Percentiles rank a stretch among this genome's conserved stretches.
Evolutionary conservation across 2,888 invertebrate species (phyloP).

Genomic region (Lampropteryx suffumata): DNA sequence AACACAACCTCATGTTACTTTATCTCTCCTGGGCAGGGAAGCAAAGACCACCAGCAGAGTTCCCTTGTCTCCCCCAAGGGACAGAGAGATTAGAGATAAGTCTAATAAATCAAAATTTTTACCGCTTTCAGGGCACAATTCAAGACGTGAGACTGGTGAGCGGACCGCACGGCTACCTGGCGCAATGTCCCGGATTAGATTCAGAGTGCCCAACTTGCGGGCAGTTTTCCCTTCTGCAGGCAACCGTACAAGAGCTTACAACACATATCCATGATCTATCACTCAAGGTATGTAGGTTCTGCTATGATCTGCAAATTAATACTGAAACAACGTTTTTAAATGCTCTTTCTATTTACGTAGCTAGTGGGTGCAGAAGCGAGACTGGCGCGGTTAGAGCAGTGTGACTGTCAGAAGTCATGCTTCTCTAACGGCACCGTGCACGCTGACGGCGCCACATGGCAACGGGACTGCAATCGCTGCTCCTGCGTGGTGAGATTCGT

Average conservation of each 20-base stretch:
- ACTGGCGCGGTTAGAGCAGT: constrained; percentile 91
- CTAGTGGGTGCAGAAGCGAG: constrained; percentile 91
- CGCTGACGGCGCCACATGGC: constrained; percentile 93
- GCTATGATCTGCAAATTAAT: not conserved
- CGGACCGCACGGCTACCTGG: constrained; percentile 92
- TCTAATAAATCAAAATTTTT: not conserved
- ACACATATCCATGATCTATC: constrained; percentile 91
- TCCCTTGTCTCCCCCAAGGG: too few relatives aligned
- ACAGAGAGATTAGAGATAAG: too few relatives aligned
- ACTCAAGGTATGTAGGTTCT: constrained; percentile 85
- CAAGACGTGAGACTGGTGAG: constrained; percentile 94
- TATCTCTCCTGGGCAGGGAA: too few relatives aligned
- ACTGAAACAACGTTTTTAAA: constrained; percentile 8
- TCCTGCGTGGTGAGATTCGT: constrained; percentile 88
- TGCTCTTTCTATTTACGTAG: constrained; percentile 70
- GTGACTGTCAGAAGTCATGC: constrained; percentile 95
- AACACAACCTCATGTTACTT: too few relatives aligned
- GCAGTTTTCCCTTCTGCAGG: constrained; percentile 92
- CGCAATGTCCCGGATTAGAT: constrained; percentile 93
- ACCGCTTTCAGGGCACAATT: constrained; percentile 88
- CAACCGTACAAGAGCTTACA: constrained; percentile 91
- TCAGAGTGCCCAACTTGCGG: constrained; percentile 95
- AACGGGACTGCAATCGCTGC: constrained; percentile 92
- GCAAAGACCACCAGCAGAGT: too few relatives aligned
- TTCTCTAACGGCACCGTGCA: constrained; percentile 90